Conservation (phyloP, 2,113 vertebrate genomes). For the Ancistrus triradiatus region DNA sequence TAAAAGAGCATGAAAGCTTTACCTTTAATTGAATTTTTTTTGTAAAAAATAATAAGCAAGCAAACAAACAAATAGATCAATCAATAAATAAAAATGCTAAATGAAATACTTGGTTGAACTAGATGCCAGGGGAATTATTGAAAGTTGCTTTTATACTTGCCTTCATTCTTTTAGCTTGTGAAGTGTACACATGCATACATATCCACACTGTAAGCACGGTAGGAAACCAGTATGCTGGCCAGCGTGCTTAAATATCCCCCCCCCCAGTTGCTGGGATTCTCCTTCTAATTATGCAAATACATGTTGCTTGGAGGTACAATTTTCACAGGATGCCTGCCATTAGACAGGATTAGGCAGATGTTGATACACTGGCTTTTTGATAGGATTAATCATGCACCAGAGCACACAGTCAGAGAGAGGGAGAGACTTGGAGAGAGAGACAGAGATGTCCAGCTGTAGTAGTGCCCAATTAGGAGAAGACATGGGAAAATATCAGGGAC, state of each 20-base stretch:
- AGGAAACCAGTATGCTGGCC: not conserved
- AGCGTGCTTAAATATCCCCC: constrained; percentile 18
- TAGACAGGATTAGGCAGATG: constrained; percentile 62
- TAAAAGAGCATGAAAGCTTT: too few species aligned
- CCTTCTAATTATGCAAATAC: constrained; percentile 47
- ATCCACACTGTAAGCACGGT: not conserved
- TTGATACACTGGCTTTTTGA: constrained; percentile 59
- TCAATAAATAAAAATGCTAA: too few species aligned
- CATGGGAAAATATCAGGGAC: not conserved
- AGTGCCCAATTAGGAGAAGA: not conserved
- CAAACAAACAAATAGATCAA: too few species aligned
- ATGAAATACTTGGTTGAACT: too few species aligned
- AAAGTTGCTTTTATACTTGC: too few species aligned
- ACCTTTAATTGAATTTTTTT: too few species aligned
- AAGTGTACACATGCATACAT: not conserved
- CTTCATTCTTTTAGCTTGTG: too few species aligned
- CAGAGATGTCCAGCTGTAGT: constrained; percentile 19
- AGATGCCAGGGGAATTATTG: too few species aligned
- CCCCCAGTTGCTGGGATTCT: constrained; percentile 29
- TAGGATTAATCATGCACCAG: constrained; percentile 60
- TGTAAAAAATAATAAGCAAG: too few species aligned
- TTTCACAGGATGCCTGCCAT: constrained; percentile 53
- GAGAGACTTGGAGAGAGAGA: constrained; percentile 1
- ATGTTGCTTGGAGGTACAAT: constrained; percentile 48
- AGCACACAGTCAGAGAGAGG: constrained; percentile 23